phyloP scores from a whole-genome alignment of 2,888 invertebrate genomes.

The Ichneumon xanthorius region DNA sequence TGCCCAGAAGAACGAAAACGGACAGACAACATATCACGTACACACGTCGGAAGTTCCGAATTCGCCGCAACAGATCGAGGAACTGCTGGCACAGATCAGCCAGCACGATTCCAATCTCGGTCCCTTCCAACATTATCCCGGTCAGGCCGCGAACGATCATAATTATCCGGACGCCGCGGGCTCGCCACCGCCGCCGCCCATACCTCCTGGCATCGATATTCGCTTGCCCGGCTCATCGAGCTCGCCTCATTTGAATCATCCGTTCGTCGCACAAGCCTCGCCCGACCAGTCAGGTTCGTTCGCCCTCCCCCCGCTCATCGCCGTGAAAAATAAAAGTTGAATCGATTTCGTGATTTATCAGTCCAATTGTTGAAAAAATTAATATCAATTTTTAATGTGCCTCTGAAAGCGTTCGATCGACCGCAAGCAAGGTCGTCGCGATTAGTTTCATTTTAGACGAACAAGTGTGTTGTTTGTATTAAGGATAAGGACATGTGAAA shows the following conservation, averaged over 20 bases:
- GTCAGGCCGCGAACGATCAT: conserved; percentile 74
- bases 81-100: conserved; percentile 82
- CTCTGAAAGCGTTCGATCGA: neutral
- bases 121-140: conserved; percentile 80
- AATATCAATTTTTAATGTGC: neutral
- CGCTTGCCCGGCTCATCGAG: conserved; percentile 79
- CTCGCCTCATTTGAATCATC: conserved; percentile 81
- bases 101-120: conserved; percentile 82
- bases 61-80: conserved; percentile 82
- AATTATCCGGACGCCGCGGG: conserved; percentile 72
- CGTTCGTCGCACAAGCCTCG: conserved; percentile 79
- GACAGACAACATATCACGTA: conserved; percentile 82
- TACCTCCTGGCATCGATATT: conserved; percentile 78
- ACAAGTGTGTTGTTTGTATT: neutral
- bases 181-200: conserved; percentile 69
- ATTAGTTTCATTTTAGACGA: neutral
- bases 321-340: conserved; percentile 18
- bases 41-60: conserved; percentile 80
- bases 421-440: neutral
- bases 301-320: conserved; percentile 54
- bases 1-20: conserved; percentile 80
- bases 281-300: conserved; percentile 84
- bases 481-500: neutral
- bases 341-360: neutral
- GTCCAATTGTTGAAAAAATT: neutral